phyloP scores from a whole-genome alignment of 2,888 invertebrate species.

The Tridacna crocea region DNA sequence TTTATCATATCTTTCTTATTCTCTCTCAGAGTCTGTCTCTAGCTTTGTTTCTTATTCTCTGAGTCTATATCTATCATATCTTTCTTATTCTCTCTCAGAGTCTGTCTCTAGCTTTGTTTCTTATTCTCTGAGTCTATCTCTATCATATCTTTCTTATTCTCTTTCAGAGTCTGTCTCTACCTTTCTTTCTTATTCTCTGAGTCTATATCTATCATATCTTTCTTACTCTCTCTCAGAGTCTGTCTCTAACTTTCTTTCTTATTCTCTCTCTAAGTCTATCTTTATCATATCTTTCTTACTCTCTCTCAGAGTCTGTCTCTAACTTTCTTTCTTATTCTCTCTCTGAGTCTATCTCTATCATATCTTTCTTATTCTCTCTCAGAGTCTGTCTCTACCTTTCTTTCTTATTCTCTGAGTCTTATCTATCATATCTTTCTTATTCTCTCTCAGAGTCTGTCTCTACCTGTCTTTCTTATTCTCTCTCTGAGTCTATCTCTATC shows the following conservation, averaged over 20 bases:
- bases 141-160: background rate
- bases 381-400: background rate
- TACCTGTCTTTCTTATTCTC: background rate
- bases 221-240: constrained; percentile 5
- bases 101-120: constrained; percentile 1
- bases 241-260: background rate
- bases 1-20: too few species aligned
- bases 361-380: background rate
- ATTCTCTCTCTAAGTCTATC: too few species aligned
- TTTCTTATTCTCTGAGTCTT: background rate
- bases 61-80: too few species aligned
- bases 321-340: background rate
- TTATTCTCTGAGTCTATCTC: background rate
- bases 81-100: too few species aligned
- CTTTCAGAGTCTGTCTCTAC: background rate
- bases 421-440: background rate
- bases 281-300: constrained; percentile 14
- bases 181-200: too few species aligned
- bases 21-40: too few species aligned
- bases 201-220: too few species aligned
- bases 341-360: background rate
- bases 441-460: background rate
- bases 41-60: too few species aligned
- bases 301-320: background rate
- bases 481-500: background rate